A percentile compares a stretch with the other conserved stretches of the same genome.
phyloP scores from a whole-genome alignment of 2,888 invertebrate species.

The Melipona bicolor region DNA sequence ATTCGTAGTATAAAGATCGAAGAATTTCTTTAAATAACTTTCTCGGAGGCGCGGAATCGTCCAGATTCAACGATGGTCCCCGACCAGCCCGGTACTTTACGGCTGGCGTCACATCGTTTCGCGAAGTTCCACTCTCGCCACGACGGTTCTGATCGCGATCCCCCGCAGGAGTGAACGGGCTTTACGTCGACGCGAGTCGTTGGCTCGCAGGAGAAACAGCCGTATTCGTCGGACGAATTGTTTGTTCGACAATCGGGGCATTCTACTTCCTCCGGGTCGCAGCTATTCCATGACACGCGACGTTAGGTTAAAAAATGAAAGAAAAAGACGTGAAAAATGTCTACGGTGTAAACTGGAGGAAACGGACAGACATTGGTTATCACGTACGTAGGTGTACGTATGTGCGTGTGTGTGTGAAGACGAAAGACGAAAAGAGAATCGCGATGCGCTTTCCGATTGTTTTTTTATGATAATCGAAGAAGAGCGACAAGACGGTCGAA shows the following conservation, averaged over 20 bases:
- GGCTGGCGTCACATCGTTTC: slow-evolving; percentile 35
- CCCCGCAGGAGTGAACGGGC: slow-evolving; percentile 19
- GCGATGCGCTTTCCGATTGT: background rate
- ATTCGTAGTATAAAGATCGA: slow-evolving; percentile 39
- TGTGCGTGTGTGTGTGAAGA: background rate
- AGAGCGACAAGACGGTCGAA: background rate
- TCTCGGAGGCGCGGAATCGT: slow-evolving; percentile 11
- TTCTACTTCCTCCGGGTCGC: background rate
- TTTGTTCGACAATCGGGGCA: slow-evolving; percentile 26
- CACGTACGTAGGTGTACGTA: too few relatives aligned
- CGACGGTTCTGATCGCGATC: slow-evolving; percentile 35
- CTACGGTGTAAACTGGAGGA: background rate
- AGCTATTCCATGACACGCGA: slow-evolving; percentile 1
- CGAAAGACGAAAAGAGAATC: background rate
- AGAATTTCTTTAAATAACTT: slow-evolving; percentile 45
- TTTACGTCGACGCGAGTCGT: slow-evolving; percentile 39
- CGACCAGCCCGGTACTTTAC: slow-evolving; percentile 43
- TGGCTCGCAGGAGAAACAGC: slow-evolving; percentile 26
- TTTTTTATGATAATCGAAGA: background rate
- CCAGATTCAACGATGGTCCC: slow-evolving; percentile 18
- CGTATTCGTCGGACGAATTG: slow-evolving; percentile 42
- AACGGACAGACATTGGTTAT: background rate
- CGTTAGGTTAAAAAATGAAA: background rate
- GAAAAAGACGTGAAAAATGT: slow-evolving; percentile 39
- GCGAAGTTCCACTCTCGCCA: slow-evolving; percentile 31